Evolutionary conservation across 2,797 vertebrate genomes (phyloP), one percentile per base, ranked within the genome.

Genomic region (Bovichtus variegatus): DNA sequence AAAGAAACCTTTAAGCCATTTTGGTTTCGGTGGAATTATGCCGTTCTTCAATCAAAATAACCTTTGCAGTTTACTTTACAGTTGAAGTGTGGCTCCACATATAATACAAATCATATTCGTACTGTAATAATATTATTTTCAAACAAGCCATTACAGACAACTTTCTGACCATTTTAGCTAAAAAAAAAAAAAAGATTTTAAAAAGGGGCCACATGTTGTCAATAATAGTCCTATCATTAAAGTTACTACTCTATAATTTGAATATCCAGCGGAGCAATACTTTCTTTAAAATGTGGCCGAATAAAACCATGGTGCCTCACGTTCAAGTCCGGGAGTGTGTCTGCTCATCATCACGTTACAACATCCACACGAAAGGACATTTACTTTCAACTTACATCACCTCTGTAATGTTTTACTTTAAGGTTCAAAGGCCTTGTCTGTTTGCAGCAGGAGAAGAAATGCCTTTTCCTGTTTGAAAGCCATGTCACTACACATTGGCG

Each of bases 401-500:
- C 75, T 81, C 74, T 62, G 71, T 57, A 27, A 69, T 87, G 89
- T 84, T 91, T 92, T 82, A 85, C 86, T 91, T 88, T 19, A 71
- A 71, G 62, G 68, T 88, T 90, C 86, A 90, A 90, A 93, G 80
- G 82, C 80, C 83, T 69, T 31, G 71, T 82, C 68, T 80, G 74
- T 47, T 16, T 61, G 54, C 64, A 53, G 59, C 46, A 43, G 43
- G 67, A 74, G 76, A 54, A 80, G 81, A 85, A 81, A 76, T 43
- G 38, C 73, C 12, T 36, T 74, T 80, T 68, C 81, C 61, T 93
- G 92, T 94, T 94, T 93, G 92, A 93, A 91, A 91, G 88, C 63
- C 71, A 64, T 90, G 92, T 94, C 93, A 89, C 87, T 79, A 66
- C 62, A 70, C 83, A 86, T 90, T 81, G 88, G 64, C 49, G 64